Conservation (phyloP, 1,140 invertebrate species). For the Whitmania pigra region DNA sequence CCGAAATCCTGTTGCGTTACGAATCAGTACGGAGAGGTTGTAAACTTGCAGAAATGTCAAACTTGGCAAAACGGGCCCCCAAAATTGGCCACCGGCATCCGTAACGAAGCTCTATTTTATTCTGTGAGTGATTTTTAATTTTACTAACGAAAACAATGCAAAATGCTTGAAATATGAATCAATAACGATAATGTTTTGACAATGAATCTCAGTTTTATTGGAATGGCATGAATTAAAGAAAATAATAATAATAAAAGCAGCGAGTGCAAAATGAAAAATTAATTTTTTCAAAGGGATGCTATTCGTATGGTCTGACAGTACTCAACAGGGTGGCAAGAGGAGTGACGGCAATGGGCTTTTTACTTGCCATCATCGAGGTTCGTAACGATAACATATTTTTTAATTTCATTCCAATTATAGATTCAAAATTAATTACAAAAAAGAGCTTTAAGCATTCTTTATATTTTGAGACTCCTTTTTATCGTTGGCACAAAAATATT, state of each 20-base stretch:
- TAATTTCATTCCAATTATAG: too few species aligned
- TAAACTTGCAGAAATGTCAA: conserved; percentile 18
- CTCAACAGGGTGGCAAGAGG: conserved; percentile 2
- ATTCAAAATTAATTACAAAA: too few species aligned
- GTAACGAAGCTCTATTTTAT: conserved; percentile 19
- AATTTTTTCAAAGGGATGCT: conserved; percentile 12
- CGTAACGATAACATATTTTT: not conserved
- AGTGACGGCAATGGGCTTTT: conserved; percentile 14
- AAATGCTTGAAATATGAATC: not conserved
- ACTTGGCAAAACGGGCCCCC: conserved; percentile 17
- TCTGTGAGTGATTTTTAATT: not conserved
- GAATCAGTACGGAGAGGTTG: conserved; percentile 14
- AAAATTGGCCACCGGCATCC: conserved; percentile 1
- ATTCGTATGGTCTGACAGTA: conserved; percentile 9
- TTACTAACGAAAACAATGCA: not conserved
- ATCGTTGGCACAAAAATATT: too few species aligned
- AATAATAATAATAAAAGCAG: too few species aligned
- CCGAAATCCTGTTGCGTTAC: conserved; percentile 15
- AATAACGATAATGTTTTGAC: not conserved
- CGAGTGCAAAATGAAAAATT: too few species aligned
- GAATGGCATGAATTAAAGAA: too few species aligned
- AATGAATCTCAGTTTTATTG: not conserved
- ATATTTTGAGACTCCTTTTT: too few species aligned
- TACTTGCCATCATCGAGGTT: conserved; percentile 15
- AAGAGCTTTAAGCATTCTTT: too few species aligned